Conservation (phyloP, 2,113 vertebrate species). For the Hippopotamus amphibius region DNA sequence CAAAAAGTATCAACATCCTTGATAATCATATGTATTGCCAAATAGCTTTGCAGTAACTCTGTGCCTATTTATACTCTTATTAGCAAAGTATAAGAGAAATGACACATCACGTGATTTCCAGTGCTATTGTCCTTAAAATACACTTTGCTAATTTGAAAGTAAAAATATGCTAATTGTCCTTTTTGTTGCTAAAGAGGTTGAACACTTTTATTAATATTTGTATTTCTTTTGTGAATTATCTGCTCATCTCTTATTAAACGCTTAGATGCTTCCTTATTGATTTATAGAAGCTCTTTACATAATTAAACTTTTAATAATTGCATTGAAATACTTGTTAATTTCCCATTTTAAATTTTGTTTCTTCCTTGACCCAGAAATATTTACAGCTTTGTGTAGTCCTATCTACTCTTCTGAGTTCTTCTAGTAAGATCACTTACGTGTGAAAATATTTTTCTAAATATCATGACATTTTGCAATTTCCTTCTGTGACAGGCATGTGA, state of each 20-base stretch:
- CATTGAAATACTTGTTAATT: not conserved
- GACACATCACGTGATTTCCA: not conserved
- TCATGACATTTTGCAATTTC: not conserved
- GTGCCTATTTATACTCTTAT: not conserved
- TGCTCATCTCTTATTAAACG: not conserved
- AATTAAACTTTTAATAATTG: not conserved
- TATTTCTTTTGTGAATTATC: slow-evolving; percentile 24
- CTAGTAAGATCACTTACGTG: not conserved
- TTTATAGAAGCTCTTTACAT: not conserved
- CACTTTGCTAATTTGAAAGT: slow-evolving; percentile 26
- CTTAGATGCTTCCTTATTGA: not conserved
- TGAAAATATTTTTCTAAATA: slow-evolving; percentile 39
- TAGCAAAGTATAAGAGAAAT: not conserved
- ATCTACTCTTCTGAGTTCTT: not conserved
- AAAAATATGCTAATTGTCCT: not conserved
- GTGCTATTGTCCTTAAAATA: slow-evolving; percentile 1
- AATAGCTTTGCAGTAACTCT: not conserved
- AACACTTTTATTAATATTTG: not conserved
- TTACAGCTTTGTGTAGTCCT: not conserved
- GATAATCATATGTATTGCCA: not conserved
- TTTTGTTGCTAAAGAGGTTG: not conserved
- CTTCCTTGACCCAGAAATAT: not conserved
- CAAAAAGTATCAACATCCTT: not conserved
- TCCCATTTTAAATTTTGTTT: not conserved
- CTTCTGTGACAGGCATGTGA: slow-evolving; percentile 60